A percentile compares a stretch with the other conserved stretches of the same genome.
phyloP scores from a whole-genome alignment of 2,797 vertebrate species.

The Salmo trutta region DNA sequence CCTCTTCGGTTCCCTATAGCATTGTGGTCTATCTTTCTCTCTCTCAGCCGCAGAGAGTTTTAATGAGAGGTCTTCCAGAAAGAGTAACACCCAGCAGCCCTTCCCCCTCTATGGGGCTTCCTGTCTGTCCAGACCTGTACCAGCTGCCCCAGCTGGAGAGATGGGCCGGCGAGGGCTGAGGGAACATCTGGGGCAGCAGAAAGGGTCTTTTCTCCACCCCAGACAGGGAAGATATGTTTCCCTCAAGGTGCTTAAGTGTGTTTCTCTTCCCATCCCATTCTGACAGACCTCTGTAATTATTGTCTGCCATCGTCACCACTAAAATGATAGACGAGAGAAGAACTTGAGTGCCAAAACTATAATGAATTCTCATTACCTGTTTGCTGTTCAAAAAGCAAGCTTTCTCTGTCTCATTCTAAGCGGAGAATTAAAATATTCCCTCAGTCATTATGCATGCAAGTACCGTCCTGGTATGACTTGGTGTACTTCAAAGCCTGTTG shows the following conservation, averaged over 20 bases:
- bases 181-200: not conserved
- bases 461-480: not conserved
- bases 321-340: not conserved
- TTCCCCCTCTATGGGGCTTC: conserved; percentile 1
- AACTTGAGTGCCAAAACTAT: not conserved
- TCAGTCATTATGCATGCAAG: not conserved
- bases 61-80: conserved; percentile 1
- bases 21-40: not conserved
- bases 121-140: conserved; percentile 8
- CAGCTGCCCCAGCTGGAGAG: conserved; percentile 7
- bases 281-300: conserved; percentile 30
- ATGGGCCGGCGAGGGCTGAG: not conserved
- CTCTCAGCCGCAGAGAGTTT: not conserved
- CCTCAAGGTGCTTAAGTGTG: conserved; percentile 3
- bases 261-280: conserved; percentile 14
- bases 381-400: not conserved
- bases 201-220: not conserved
- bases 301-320: not conserved
- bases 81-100: not conserved
- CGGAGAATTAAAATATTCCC: not conserved
- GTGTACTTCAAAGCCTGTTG: conserved; percentile 12
- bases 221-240: not conserved
- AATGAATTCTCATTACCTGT: not conserved
- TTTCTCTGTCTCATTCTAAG: not conserved
- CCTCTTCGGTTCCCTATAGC: not conserved